Conservation (phyloP, 2,113 vertebrate species). For the Aegithalos caudatus region DNA sequence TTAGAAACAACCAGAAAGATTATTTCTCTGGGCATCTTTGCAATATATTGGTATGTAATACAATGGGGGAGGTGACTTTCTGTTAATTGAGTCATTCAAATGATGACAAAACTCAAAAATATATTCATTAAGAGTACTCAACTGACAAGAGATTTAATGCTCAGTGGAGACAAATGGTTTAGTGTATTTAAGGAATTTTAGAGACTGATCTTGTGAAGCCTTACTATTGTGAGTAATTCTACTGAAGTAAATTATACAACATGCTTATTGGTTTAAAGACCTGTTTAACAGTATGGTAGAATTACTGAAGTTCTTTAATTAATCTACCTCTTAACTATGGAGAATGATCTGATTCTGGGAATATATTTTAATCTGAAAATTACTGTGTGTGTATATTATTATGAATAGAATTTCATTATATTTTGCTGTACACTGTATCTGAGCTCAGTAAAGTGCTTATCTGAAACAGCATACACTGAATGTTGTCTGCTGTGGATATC, state of each 20-base stretch:
- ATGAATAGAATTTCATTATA: neutral
- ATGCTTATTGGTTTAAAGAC: neutral
- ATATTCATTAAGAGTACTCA: conserved; percentile 41
- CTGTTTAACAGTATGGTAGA: neutral
- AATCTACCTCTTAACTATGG: neutral
- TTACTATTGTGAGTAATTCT: neutral
- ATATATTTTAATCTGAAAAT: neutral
- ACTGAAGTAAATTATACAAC: neutral
- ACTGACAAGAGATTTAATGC: conserved; percentile 38
- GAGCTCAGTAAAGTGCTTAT: neutral
- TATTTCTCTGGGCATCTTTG: neutral
- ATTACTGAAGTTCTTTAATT: neutral
- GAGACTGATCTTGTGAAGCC: neutral
- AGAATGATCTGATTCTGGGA: neutral
- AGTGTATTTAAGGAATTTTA: conserved; percentile 51
- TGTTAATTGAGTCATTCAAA: conserved; percentile 24
- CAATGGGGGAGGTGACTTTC: neutral
- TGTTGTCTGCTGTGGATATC: neutral
- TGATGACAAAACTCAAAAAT: conserved; percentile 46
- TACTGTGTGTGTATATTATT: accelerated
- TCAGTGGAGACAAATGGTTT: conserved; percentile 16
- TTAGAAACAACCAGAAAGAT: neutral
- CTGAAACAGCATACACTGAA: neutral
- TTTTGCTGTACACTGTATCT: neutral
- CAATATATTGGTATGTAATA: neutral